phyloP scores from a whole-genome alignment of 2,888 invertebrate genomes.

The Spodoptera littoralis region DNA sequence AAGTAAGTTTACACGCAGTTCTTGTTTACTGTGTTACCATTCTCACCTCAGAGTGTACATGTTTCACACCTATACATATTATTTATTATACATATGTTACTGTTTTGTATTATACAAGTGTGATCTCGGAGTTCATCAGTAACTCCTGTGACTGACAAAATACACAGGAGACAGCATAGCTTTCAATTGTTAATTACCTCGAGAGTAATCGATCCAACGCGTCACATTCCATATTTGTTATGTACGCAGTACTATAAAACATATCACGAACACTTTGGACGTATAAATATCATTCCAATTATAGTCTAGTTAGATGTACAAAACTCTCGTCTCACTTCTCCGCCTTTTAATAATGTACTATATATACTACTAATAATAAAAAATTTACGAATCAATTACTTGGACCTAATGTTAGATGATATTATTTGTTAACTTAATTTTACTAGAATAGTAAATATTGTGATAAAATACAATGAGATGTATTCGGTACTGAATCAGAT shows the following conservation, averaged over 20 bases:
- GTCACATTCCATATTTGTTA: slow-evolving; percentile 16
- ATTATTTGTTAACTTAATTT: slow-evolving; percentile 6
- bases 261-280: slow-evolving; percentile 35
- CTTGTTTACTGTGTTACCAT: slow-evolving; percentile 23
- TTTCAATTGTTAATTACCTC: slow-evolving; percentile 4
- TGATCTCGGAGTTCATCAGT: slow-evolving; percentile 29
- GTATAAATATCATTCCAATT: slow-evolving; percentile 9
- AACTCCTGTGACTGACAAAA: background rate
- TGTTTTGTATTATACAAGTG: slow-evolving; percentile 23
- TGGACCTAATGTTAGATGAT: slow-evolving; percentile 10
- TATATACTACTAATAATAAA: background rate
- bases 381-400: slow-evolving; percentile 1
- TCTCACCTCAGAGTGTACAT: slow-evolving; percentile 9
- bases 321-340: slow-evolving; percentile 7
- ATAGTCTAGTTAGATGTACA: slow-evolving; percentile 10
- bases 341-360: slow-evolving; percentile 1
- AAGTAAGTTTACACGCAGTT: slow-evolving; percentile 31
- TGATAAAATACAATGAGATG: slow-evolving; percentile 10
- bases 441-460: slow-evolving; percentile 1
- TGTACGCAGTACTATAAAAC: slow-evolving; percentile 16
- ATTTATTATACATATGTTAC: slow-evolving; percentile 19
- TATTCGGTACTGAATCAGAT: slow-evolving; percentile 2
- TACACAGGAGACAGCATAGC: background rate
- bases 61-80: slow-evolving; percentile 22
- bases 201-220: background rate